Evolutionary conservation across 2,113 vertebrate genomes (phyloP).

Genomic region (Ceratotherium simum): DNA sequence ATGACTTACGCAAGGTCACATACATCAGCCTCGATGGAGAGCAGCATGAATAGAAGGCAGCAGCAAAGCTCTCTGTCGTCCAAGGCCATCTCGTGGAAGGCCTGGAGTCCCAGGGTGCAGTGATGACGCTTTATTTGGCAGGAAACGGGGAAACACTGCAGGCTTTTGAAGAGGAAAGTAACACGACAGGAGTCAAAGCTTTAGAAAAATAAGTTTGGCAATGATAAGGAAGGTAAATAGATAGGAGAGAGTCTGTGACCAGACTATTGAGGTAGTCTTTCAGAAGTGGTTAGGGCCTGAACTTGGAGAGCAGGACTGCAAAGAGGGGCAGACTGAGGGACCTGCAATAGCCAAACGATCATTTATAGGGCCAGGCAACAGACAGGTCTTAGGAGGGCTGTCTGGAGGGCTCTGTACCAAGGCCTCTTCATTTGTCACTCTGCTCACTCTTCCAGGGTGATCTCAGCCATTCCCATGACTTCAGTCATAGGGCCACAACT

Average conservation of each 20-base stretch:
- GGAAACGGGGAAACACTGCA: not conserved
- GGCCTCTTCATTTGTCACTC: not conserved
- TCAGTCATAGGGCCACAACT: not conserved
- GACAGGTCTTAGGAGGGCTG: rapidly evolving
- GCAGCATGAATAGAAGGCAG: not conserved
- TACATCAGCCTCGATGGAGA: not conserved
- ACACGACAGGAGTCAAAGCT: not conserved
- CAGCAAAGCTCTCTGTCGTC: too few relatives aligned
- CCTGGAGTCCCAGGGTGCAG: not conserved
- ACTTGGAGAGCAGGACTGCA: not conserved
- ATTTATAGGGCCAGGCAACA: not conserved
- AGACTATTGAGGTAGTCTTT: not conserved
- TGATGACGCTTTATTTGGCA: not conserved
- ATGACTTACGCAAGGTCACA: not conserved
- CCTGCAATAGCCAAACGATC: not conserved
- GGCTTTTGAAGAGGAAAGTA: not conserved
- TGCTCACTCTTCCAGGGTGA: not conserved
- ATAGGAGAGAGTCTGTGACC: not conserved
- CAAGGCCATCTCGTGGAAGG: not conserved
- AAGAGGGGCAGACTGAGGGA: not conserved
- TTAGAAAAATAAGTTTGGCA: not conserved
- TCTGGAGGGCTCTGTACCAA: not conserved
- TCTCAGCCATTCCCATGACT: not conserved
- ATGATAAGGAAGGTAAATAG: not conserved
- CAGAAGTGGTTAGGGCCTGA: not conserved